phyloP scores from a whole-genome alignment of 2,888 invertebrate species.

The Calameuta pallipes region DNA sequence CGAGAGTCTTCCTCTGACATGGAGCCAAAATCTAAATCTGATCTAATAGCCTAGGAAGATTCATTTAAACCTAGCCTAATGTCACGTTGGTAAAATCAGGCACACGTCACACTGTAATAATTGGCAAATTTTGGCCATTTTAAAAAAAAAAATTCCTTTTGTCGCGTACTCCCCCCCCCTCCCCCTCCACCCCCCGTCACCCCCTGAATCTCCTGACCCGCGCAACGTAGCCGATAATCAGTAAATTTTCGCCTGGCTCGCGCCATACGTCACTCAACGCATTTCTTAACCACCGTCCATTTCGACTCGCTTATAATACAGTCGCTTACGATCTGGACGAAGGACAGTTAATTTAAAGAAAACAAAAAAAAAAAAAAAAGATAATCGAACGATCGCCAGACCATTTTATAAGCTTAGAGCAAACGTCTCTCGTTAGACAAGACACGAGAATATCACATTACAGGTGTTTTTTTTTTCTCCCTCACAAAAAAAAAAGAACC shows the following conservation, averaged over 20 bases:
- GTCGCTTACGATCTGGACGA: slow-evolving; percentile 32
- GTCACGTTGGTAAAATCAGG: too few species aligned
- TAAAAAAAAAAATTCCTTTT: background rate
- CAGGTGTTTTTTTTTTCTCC: slow-evolving; percentile 45
- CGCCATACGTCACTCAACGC: background rate
- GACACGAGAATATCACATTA: slow-evolving; percentile 66
- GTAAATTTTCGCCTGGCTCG: background rate
- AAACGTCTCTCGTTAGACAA: slow-evolving; percentile 63
- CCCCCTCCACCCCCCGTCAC: slow-evolving; percentile 13
- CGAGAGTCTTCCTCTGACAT: slow-evolving; percentile 3
- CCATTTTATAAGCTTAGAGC: slow-evolving; percentile 51
- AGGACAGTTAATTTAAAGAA: slow-evolving; percentile 7
- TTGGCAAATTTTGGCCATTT: too few species aligned
- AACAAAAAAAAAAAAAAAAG: background rate
- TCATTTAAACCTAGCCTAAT: too few species aligned
- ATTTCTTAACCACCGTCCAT: background rate
- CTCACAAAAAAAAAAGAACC: background rate
- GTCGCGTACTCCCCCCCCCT: background rate
- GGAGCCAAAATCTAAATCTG: too few species aligned
- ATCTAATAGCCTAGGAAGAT: background rate
- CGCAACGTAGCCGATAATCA: background rate
- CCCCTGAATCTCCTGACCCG: slow-evolving; percentile 10
- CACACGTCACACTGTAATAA: too few species aligned
- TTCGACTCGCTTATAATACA: slow-evolving; percentile 11
- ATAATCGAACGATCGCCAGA: slow-evolving; percentile 32